Base-by-base conservation (phyloP, 2,113 vertebrate species). In the Phainopepla nitens region DNA sequence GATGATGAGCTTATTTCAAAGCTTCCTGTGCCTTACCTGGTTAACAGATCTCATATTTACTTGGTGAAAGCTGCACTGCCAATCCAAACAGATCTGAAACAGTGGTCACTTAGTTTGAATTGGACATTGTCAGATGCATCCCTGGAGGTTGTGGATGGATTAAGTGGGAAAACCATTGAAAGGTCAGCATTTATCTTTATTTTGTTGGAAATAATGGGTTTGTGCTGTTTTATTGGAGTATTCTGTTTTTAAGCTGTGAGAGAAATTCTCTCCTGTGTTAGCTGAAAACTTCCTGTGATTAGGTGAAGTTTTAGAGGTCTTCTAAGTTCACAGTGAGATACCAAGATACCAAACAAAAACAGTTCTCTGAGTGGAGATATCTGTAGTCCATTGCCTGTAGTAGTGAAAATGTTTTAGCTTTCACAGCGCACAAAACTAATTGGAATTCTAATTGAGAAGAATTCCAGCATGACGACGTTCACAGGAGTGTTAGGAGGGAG, bases 1-100 rank as follows among this genome's bases (percentile, higher is more conserved):
- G 98, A 99, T 88, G 98, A 98, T 78, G 98, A 97, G 1, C 97
- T 99, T 61, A 98, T 97, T 31, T 96, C 98, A 51, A 97, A 97
- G 69, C 98, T 99, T 75, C 99, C 99, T 2, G 95, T 98, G 97
- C 98, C 98, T 96, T 99, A 99, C 75, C 95, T 99, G 83, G 98
- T 99, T 91, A 98, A 98, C 95, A 98, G 97, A 92, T 98, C 98
- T 31, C 98, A 97, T 9, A 98, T 98, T 87, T 98, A 97, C 89
- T 96, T 99, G 93, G 98, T 98, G 45, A 96, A 98, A 2, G 93
- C 98, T 78, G 97, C 97, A 3, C 83, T 96, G 29, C 39, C 93
- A 16, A 5, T 95, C 49, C 97, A 97, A 17, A 44, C 27, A 25
- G 93, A 93, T 21, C 8, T 81, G 69, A 83, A 80, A 22, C 97